These are phyloP conservation scores for Halictus ligatus DNA, from an alignment of 2,888 invertebrate genomes.

Conservation along the genomic window DNA sequence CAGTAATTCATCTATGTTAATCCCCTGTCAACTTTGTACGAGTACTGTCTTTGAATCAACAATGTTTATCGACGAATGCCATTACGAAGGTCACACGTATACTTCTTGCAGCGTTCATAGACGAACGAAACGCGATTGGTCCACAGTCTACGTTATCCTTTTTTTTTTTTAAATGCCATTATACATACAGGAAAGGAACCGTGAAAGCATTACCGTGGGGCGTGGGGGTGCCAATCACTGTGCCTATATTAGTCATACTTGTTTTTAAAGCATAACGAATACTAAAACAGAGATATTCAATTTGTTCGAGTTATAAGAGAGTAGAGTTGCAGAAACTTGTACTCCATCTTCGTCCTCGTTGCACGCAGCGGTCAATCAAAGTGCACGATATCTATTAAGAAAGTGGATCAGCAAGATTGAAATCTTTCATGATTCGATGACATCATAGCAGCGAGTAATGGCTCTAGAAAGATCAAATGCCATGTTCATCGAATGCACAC, in stretches of 20 bases:
- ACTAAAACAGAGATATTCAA: no score
- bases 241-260: no score
- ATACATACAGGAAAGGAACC: no score
- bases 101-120: no score
- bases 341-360: background rate
- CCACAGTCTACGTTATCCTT: no score
- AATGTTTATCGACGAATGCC: background rate
- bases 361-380: background rate
- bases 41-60: no score
- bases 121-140: no score
- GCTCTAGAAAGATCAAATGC: conserved; percentile 14
- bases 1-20: conserved; percentile 33
- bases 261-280: no score
- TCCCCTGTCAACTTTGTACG: conserved; percentile 2
- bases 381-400: background rate
- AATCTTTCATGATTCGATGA: conserved; percentile 10
- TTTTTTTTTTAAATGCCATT: no score
- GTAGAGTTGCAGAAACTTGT: background rate
- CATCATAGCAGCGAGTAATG: background rate
- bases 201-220: no score
- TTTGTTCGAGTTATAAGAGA: no score
- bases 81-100: background rate
- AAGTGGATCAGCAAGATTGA: background rate
- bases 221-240: no score
- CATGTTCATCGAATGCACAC: conserved; percentile 4